A percentile compares a stretch with the other conserved stretches of the same genome.
Conservation (phyloP, 2,113 vertebrate genomes). For the Hepsetus odoe region DNA sequence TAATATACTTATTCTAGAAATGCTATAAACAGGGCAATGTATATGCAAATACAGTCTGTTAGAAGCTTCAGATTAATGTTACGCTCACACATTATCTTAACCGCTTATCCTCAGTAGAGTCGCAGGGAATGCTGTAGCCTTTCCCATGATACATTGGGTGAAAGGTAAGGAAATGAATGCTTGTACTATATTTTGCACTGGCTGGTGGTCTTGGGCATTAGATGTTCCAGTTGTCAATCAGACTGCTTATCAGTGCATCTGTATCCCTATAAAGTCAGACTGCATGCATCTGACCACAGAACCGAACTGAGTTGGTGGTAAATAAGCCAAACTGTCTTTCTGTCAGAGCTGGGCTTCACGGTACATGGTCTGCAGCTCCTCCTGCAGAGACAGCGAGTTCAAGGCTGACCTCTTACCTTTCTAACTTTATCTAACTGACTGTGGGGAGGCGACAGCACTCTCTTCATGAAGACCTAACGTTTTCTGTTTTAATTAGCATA, state of each 20-base stretch:
- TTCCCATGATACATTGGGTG: too few species aligned
- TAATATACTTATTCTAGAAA: too few species aligned
- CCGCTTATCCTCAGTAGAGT: too few species aligned
- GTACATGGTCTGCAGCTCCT: neutral
- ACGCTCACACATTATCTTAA: too few species aligned
- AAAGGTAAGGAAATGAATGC: too few species aligned
- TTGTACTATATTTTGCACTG: too few species aligned
- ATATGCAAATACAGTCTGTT: too few species aligned
- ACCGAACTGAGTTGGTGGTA: neutral
- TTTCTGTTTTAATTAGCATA: slow-evolving; percentile 49
- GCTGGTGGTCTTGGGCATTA: too few species aligned
- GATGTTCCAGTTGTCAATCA: neutral
- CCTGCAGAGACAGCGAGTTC: neutral
- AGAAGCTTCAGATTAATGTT: too few species aligned
- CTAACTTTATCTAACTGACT: neutral
- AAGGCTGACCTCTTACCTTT: neutral
- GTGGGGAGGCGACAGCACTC: neutral
- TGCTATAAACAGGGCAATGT: too few species aligned
- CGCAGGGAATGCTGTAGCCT: too few species aligned
- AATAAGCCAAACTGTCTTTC: neutral
- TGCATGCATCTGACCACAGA: neutral
- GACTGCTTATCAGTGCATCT: neutral
- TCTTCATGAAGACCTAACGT: slow-evolving; percentile 18
- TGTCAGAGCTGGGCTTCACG: neutral
- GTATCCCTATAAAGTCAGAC: neutral